Evolutionary conservation across 2,113 vertebrate species (phyloP).

Genomic region (Phyllostomus discolor): DNA sequence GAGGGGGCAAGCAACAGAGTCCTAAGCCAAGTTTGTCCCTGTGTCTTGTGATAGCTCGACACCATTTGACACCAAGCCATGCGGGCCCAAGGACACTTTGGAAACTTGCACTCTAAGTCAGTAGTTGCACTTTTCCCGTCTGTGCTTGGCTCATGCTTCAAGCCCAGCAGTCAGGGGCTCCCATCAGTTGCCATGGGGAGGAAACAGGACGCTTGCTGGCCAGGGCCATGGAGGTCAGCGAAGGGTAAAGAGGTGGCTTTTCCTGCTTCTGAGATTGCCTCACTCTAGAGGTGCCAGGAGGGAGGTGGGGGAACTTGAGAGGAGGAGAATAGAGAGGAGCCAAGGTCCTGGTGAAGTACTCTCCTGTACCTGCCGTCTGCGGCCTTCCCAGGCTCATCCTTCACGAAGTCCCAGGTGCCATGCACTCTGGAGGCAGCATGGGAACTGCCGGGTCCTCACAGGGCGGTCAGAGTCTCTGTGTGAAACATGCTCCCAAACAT

Average conservation of each 20-base stretch:
- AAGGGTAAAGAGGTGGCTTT: not conserved
- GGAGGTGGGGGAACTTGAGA: not conserved
- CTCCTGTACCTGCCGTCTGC: not conserved
- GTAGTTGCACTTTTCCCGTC: not conserved
- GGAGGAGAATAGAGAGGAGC: not conserved
- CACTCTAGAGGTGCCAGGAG: not conserved
- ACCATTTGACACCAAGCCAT: not conserved
- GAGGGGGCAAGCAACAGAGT: not conserved
- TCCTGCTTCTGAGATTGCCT: not conserved
- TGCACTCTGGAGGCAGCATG: not conserved
- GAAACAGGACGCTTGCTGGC: not conserved
- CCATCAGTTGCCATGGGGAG: not conserved
- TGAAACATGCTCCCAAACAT: slow-evolving; percentile 88
- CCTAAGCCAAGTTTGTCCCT: not conserved
- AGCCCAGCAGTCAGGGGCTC: not conserved
- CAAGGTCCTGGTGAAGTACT: not conserved
- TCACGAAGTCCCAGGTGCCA: not conserved
- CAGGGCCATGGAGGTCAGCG: not conserved
- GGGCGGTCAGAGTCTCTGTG: slow-evolving; percentile 81
- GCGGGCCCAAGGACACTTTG: not conserved
- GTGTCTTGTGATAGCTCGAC: not conserved
- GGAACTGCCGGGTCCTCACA: slow-evolving; percentile 69
- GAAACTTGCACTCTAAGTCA: not conserved
- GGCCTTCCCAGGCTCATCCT: not conserved
- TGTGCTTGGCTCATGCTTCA: not conserved